phyloP scores from a whole-genome alignment of 1,140 invertebrate species.

The Drosophila mayri region DNA sequence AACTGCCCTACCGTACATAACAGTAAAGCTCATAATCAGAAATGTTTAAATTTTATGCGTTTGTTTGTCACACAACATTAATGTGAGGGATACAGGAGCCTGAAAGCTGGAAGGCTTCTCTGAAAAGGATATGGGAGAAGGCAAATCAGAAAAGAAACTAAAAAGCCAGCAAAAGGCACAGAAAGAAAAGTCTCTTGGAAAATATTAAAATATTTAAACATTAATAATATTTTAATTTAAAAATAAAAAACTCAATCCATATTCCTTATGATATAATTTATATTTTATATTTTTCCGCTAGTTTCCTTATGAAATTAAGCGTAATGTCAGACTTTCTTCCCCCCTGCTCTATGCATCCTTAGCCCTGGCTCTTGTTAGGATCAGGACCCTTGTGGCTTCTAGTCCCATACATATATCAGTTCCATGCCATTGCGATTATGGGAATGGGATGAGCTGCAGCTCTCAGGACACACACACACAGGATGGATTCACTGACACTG shows the following conservation, averaged over 20 bases:
- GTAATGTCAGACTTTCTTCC: too few relatives aligned
- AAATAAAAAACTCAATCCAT: too few relatives aligned
- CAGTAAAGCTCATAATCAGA: slow-evolving; percentile 37
- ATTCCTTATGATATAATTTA: too few relatives aligned
- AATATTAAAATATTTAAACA: background rate
- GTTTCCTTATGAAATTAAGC: background rate
- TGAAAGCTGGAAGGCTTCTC: background rate
- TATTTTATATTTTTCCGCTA: too few relatives aligned
- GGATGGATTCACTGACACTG: slow-evolving; percentile 9
- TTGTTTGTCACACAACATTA: slow-evolving; percentile 40
- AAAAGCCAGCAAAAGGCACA: background rate
- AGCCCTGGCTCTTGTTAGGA: too few relatives aligned
- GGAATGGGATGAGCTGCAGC: background rate
- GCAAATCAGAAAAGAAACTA: background rate
- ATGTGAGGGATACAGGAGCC: slow-evolving; percentile 1
- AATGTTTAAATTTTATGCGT: slow-evolving; percentile 48
- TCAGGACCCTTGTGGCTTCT: background rate
- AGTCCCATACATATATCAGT: background rate
- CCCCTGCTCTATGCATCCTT: background rate
- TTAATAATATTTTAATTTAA: background rate
- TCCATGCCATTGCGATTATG: slow-evolving; percentile 1
- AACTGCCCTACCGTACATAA: slow-evolving; percentile 25
- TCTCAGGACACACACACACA: background rate
- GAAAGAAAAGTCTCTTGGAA: background rate
- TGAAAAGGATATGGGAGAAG: background rate